Conservation (phyloP, 2,797 vertebrate genomes). For the Megalops cyprinoides region DNA sequence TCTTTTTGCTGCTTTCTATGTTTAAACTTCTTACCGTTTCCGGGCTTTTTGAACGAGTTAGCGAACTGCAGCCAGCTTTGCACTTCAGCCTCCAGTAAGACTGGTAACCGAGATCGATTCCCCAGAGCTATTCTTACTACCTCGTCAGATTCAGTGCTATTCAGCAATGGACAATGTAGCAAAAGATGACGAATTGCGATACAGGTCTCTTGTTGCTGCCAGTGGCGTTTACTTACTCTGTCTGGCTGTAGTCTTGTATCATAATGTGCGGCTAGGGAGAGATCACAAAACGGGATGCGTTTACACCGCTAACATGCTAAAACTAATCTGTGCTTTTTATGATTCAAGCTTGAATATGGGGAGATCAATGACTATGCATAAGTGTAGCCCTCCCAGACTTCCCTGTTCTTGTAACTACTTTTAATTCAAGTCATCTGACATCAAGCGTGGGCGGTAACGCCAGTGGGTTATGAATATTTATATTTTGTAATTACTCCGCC, state of each 20-base stretch:
- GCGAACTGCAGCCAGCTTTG: no score
- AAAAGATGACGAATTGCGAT: neutral
- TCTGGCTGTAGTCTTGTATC: slow-evolving; percentile 68
- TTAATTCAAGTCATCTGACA: neutral
- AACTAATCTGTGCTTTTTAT: neutral
- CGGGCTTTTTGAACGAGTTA: no score
- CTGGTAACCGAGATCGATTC: neutral
- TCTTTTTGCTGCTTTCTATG: no score
- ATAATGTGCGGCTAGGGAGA: slow-evolving; percentile 35
- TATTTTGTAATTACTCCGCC: neutral
- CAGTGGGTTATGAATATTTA: neutral
- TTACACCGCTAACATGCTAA: neutral
- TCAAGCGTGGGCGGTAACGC: neutral
- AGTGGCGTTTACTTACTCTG: slow-evolving; percentile 65
- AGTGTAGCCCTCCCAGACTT: no score
- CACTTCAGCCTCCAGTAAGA: no score
- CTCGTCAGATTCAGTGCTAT: neutral
- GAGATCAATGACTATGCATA: no score
- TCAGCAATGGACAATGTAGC: neutral
- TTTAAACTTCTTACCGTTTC: no score
- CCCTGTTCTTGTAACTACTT: no score
- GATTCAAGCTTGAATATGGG: no score
- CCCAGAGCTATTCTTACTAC: neutral
- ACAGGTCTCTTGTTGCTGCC: neutral
- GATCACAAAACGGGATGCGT: neutral